Evolutionary conservation across 2,888 invertebrate genomes (phyloP), one percentile per base, ranked within the genome.

Genomic region (Euzetes globulus): DNA sequence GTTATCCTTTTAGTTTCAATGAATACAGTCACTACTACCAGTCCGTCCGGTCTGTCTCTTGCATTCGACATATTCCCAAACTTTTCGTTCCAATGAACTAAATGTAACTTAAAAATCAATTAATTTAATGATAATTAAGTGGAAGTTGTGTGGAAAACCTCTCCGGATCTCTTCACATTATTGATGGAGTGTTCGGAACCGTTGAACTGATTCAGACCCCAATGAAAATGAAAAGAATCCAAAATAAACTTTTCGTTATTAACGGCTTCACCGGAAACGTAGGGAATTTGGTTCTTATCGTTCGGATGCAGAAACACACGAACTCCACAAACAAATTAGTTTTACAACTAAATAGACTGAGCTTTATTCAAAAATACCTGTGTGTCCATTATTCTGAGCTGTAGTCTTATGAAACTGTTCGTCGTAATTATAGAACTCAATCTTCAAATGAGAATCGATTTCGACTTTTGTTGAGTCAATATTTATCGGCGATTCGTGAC

Each of bases 211-310:
- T 63, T 63, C 7, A 22, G 6, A 29, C 63, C 63, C 63, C 63
- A 63, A 63, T 63, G 63, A 63, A 63, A 63, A 29, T 63, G 63
- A 63, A 63, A 63, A 7, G 63, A 63, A 63, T 63, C 63, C 29
- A 63, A 25, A 63, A 63, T 63, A 63, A 15, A 63, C 29, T 63
- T 27, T 4, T 63, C 4, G 13, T 63, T 15, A 7, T 63, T 17
- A 5, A 63, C 63, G 25, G 17, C 63, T 27, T 13, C 3, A 3
- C 63, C 63, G 6, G 63, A 7, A 63, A 63, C 29, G 33, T 27
- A 63, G 2, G 63, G 63, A 1, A 33, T 63, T 55, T 63, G 29
- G 29, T 33, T 63, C 33, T 13, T 13, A 63, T 27, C 15, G 25
- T 29, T 27, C 17, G 63, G 25, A 25, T 19, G 6, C 29, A 63